phyloP scores from a whole-genome alignment of 2,113 vertebrate species.

The Sardina pilchardus region DNA sequence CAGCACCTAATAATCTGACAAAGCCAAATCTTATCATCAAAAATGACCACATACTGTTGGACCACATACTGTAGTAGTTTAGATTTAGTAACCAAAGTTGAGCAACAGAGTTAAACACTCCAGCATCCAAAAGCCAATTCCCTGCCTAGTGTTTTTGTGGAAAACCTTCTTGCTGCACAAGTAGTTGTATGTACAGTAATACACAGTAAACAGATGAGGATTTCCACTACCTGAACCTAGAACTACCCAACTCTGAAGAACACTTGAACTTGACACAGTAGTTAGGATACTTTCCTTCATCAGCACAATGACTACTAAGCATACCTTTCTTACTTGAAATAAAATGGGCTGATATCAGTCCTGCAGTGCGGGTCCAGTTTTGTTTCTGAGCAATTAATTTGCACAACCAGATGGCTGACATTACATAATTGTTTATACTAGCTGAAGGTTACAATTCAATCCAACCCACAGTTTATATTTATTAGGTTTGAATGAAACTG shows the following conservation, averaged over 20 bases:
- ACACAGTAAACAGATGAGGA: not conserved
- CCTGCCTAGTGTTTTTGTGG: not conserved
- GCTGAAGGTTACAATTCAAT: not conserved
- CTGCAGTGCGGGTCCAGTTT: not conserved
- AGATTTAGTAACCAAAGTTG: not conserved
- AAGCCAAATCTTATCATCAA: not conserved
- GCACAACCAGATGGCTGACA: not conserved
- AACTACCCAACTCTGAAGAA: not conserved
- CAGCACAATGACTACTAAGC: not conserved
- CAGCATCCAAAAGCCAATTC: not conserved
- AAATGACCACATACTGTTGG: no score
- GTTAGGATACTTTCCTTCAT: not conserved
- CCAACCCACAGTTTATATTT: not conserved
- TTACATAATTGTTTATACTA: not conserved
- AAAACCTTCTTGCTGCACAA: no score
- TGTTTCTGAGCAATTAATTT: not conserved
- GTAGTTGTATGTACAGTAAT: not conserved
- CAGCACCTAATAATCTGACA: not conserved
- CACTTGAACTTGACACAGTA: no score
- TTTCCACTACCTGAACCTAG: not conserved
- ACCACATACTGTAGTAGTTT: not conserved
- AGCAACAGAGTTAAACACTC: not conserved
- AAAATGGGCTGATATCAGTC: not conserved
- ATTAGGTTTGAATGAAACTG: not conserved
- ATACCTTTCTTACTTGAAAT: not conserved